Conservation (phyloP, 2,888 invertebrate genomes). For the Argyresthia goedartella region DNA sequence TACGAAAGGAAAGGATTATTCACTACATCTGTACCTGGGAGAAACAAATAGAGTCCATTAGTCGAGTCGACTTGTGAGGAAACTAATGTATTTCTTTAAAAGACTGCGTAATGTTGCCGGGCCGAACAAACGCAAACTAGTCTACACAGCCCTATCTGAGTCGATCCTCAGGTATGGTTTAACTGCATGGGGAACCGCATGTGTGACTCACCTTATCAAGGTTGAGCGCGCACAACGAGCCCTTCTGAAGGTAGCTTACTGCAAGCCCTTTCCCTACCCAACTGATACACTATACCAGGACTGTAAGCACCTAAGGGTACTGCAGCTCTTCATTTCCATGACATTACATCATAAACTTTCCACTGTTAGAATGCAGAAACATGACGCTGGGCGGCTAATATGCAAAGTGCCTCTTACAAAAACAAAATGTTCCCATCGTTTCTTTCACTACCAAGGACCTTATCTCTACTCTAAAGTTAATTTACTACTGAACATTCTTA, state of each 20-base stretch:
- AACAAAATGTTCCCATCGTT: too few relatives aligned
- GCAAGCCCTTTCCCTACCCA: background rate
- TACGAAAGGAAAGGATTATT: too few relatives aligned
- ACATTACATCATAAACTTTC: too few relatives aligned
- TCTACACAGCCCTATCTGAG: background rate
- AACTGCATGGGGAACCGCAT: background rate
- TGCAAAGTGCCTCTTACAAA: too few relatives aligned
- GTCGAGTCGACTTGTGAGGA: background rate
- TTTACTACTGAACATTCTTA: too few relatives aligned
- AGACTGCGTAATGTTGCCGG: background rate
- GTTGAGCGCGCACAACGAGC: background rate
- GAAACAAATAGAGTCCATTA: background rate
- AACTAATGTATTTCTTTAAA: background rate
- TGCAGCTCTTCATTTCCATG: too few relatives aligned
- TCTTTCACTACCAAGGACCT: too few relatives aligned
- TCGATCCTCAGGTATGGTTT: background rate
- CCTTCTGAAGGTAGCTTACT: background rate
- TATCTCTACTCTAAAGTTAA: too few relatives aligned
- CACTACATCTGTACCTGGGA: too few relatives aligned
- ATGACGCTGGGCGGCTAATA: too few relatives aligned
- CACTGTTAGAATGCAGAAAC: too few relatives aligned
- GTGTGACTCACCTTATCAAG: background rate
- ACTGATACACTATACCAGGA: background rate
- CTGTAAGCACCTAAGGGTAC: too few relatives aligned
- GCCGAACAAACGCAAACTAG: background rate